phyloP scores from a whole-genome alignment of 2,113 vertebrate species.

The Gracilinanus agilis region DNA sequence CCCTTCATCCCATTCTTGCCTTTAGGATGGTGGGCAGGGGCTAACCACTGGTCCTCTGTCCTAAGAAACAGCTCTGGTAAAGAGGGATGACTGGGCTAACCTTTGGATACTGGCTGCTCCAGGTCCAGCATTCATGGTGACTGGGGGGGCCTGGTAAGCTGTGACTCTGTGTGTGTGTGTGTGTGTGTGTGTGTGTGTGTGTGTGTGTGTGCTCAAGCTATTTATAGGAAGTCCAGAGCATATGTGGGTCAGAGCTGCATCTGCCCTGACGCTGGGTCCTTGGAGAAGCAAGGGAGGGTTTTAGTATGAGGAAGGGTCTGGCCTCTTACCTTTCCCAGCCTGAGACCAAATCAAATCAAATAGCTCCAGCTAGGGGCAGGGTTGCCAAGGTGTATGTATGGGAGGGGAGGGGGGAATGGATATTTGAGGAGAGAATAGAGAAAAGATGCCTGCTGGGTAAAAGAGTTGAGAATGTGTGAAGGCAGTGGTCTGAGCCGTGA shows the following conservation, averaged over 20 bases:
- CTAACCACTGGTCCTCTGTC: background rate
- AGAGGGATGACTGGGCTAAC: background rate
- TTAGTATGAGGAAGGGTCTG: background rate
- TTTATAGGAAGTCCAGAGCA: conserved; percentile 4
- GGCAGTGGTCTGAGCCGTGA: background rate
- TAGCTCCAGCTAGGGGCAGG: background rate
- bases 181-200: background rate
- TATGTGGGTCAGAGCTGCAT: conserved; percentile 65
- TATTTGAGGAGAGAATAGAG: background rate
- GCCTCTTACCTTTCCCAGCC: background rate
- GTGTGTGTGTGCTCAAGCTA: background rate
- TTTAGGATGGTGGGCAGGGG: background rate
- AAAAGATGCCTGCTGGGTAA: background rate
- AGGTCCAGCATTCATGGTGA: background rate
- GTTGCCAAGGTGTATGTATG: background rate
- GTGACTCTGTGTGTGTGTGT: background rate
- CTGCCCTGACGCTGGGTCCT: background rate
- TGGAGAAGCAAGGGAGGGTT: background rate
- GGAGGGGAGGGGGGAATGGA: background rate
- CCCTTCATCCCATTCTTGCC: background rate
- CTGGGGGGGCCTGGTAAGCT: background rate
- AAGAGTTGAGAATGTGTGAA: background rate
- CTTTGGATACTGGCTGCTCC: background rate
- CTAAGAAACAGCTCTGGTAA: background rate
- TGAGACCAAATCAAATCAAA: background rate